phyloP scores from a whole-genome alignment of 2,113 vertebrate species.

The Tachuris rubrigastra region DNA sequence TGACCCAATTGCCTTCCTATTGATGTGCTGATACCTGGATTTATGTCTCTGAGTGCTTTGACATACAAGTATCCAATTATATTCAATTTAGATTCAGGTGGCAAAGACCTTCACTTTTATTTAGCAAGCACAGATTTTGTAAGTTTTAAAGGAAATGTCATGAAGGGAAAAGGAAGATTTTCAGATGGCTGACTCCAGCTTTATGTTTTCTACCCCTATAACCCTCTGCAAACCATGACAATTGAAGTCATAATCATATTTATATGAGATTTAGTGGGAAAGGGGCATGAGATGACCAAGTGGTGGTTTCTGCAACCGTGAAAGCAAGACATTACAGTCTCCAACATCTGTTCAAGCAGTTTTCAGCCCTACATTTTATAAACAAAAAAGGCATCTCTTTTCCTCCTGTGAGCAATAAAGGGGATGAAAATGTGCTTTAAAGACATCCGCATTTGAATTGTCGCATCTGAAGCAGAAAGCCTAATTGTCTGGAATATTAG shows the following conservation, averaged over 20 bases:
- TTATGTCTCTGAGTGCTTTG: constrained; percentile 61
- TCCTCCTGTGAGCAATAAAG: constrained; percentile 63
- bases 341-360: constrained; percentile 43
- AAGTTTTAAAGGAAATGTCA: constrained; percentile 68
- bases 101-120: constrained; percentile 69
- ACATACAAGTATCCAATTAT: constrained; percentile 74
- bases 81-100: constrained; percentile 67
- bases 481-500: constrained; percentile 72
- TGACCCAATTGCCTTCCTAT: constrained; percentile 69
- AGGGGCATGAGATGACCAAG: constrained; percentile 41
- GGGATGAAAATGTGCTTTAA: constrained; percentile 67
- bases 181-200: constrained; percentile 45
- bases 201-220: constrained; percentile 16
- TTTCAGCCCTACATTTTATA: constrained; percentile 63
- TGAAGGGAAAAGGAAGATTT: constrained; percentile 57
- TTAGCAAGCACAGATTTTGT: constrained; percentile 34
- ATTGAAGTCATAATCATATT: constrained; percentile 49
- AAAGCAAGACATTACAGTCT: constrained; percentile 29
- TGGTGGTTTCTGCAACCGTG: constrained; percentile 31
- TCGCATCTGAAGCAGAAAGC: constrained; percentile 73
- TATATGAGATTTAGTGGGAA: constrained; percentile 30
- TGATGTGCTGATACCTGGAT: constrained; percentile 71
- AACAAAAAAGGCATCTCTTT: constrained; percentile 62
- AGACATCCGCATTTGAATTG: constrained; percentile 66
- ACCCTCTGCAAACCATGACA: constrained; percentile 2